phyloP scores from a whole-genome alignment of 2,797 vertebrate species.

The Phoebastria nigripes region DNA sequence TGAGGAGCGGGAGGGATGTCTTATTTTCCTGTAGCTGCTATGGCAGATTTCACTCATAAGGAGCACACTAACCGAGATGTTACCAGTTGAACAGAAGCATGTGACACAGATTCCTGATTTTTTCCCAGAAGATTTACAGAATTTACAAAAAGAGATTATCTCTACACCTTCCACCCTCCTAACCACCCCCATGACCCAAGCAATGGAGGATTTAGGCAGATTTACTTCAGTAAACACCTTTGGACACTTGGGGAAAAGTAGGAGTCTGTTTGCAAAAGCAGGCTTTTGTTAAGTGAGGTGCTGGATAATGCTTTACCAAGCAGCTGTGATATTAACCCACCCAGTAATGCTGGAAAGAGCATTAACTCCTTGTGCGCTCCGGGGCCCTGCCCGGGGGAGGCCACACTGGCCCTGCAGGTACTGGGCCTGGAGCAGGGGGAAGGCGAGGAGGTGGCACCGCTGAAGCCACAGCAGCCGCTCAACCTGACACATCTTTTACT shows the following conservation, averaged over 20 bases:
- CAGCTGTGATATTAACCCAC: constrained; percentile 92
- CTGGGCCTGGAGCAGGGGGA: rapidly evolving
- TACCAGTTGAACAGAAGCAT: constrained; percentile 84
- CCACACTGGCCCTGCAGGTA: neutral
- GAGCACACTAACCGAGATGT: constrained; percentile 73
- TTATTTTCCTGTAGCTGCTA: constrained; percentile 46
- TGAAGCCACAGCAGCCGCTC: neutral
- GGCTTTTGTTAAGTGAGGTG: constrained; percentile 90
- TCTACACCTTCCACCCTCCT: constrained; percentile 82
- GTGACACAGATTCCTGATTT: constrained; percentile 91
- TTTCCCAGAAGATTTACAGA: constrained; percentile 80
- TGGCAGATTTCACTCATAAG: constrained; percentile 60
- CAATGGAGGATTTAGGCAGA: constrained; percentile 91
- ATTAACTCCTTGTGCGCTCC: constrained; percentile 81
- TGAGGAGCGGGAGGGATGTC: constrained; percentile 47
- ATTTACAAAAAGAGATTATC: constrained; percentile 90
- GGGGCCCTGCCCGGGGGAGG: neutral
- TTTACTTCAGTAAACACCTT: constrained; percentile 98
- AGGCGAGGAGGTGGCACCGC: neutral
- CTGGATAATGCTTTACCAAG: constrained; percentile 87
- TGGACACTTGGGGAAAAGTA: constrained; percentile 85
- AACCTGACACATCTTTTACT: neutral
- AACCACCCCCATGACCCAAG: constrained; percentile 81
- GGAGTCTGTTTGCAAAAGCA: constrained; percentile 93
- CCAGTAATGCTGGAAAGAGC: constrained; percentile 75